phyloP scores from a whole-genome alignment of 2,888 invertebrate genomes.

The Mechanitis messenoides region DNA sequence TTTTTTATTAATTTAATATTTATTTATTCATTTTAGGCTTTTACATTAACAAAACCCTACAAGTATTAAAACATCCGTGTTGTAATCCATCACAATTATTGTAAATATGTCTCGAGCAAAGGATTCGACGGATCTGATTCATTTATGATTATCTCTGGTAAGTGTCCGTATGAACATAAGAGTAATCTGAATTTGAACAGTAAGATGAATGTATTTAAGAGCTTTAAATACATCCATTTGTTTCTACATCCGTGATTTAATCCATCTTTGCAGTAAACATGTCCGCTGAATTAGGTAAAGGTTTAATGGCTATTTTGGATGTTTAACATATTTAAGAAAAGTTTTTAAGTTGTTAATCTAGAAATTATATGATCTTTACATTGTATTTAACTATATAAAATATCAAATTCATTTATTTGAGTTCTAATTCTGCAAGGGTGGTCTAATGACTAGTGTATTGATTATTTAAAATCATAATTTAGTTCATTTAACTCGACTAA shows the following conservation, averaged over 20 bases:
- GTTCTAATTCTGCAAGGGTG: no score
- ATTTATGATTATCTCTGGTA: neutral
- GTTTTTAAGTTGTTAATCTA: neutral
- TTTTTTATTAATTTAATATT: no score
- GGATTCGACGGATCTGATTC: neutral
- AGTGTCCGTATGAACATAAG: neutral
- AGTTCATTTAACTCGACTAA: neutral
- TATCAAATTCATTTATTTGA: no score
- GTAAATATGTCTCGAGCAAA: constrained; percentile 1
- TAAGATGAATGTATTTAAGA: neutral
- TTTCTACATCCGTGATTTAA: constrained; percentile 3
- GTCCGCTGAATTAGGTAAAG: constrained; percentile 8
- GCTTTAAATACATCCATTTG: neutral
- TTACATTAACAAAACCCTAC: no score
- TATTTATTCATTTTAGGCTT: no score
- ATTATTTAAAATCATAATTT: neutral
- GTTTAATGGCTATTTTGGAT: constrained; percentile 2
- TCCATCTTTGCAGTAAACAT: constrained; percentile 7
- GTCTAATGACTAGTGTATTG: no score
- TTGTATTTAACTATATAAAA: neutral
- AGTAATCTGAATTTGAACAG: neutral
- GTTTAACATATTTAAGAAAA: neutral
- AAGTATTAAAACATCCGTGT: neutral
- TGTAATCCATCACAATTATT: constrained; percentile 3
- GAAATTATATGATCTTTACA: neutral